Evolutionary conservation across 2,797 vertebrate genomes (phyloP).

Genomic region (Adelosebastes latens): DNA sequence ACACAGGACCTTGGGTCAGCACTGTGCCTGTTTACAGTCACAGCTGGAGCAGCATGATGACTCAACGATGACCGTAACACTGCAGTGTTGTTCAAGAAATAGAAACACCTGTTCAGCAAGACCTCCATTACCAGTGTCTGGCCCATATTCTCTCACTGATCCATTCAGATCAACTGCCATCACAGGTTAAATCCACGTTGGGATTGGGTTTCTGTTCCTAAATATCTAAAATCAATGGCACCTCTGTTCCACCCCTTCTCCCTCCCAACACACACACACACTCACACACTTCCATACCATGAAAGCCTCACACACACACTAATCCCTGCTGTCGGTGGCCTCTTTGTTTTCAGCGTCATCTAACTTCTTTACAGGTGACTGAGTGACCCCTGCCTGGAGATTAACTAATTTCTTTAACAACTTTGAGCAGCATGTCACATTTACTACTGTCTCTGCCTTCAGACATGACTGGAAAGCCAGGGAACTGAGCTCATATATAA

Average conservation of each 20-base stretch:
- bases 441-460: constrained; percentile 63
- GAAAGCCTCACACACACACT: constrained; percentile 24
- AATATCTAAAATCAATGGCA: not conserved
- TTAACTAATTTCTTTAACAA: constrained; percentile 88
- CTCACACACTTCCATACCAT: constrained; percentile 41
- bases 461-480: constrained; percentile 29
- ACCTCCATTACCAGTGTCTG: not conserved
- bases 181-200: not conserved
- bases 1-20: no score
- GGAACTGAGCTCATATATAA: constrained; percentile 21
- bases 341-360: constrained; percentile 72
- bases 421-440: constrained; percentile 67
- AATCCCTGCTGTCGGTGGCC: constrained; percentile 64
- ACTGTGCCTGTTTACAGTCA: not conserved
- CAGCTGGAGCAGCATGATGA: no score
- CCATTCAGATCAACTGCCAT: not conserved
- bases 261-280: not conserved
- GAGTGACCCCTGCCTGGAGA: constrained; percentile 77
- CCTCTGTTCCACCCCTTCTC: not conserved
- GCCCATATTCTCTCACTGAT: not conserved
- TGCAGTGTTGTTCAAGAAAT: not conserved
- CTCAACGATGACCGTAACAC: not conserved
- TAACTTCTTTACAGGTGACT: constrained; percentile 75
- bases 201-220: not conserved
- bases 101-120: not conserved